A percentile compares a stretch with the other conserved stretches of the same genome.
These are phyloP conservation scores for Nibea coibor DNA, from an alignment of 2,113 vertebrate genomes.

Conservation along the genomic window DNA sequence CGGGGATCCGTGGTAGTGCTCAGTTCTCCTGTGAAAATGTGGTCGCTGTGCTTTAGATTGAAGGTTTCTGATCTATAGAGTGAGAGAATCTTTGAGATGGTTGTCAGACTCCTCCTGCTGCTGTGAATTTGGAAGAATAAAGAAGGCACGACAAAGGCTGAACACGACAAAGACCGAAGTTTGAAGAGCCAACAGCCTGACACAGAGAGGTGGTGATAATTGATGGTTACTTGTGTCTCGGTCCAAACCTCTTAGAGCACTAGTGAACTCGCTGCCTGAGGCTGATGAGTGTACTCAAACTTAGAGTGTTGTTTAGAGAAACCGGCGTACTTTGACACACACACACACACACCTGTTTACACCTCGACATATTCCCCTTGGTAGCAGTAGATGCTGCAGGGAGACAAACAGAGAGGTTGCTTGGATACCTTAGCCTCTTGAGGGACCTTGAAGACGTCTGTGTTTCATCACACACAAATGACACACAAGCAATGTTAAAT, in stretches of 20 bases:
- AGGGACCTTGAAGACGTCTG: constrained; percentile 17
- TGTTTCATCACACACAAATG: constrained; percentile 41
- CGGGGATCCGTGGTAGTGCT: not conserved
- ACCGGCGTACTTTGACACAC: constrained; percentile 1
- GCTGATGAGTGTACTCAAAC: not conserved
- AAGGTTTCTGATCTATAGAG: not conserved
- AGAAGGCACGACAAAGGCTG: not conserved
- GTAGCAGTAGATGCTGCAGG: constrained; percentile 40
- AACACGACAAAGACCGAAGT: not conserved
- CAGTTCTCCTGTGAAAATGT: not conserved
- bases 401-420: constrained; percentile 67
- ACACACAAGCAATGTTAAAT: constrained; percentile 10
- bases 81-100: not conserved
- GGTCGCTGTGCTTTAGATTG: not conserved
- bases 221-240: not conserved
- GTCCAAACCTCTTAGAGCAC: not conserved
- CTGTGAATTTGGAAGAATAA: not conserved
- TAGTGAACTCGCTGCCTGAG: not conserved
- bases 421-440: constrained; percentile 59
- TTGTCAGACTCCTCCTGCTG: not conserved
- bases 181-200: constrained; percentile 13
- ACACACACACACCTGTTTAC: constrained; percentile 70
- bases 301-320: constrained; percentile 8
- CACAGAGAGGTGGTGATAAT: not conserved
- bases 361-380: constrained; percentile 51